Evolutionary conservation across 2,888 invertebrate genomes (phyloP).

Genomic region (Dendrolimus pini): DNA sequence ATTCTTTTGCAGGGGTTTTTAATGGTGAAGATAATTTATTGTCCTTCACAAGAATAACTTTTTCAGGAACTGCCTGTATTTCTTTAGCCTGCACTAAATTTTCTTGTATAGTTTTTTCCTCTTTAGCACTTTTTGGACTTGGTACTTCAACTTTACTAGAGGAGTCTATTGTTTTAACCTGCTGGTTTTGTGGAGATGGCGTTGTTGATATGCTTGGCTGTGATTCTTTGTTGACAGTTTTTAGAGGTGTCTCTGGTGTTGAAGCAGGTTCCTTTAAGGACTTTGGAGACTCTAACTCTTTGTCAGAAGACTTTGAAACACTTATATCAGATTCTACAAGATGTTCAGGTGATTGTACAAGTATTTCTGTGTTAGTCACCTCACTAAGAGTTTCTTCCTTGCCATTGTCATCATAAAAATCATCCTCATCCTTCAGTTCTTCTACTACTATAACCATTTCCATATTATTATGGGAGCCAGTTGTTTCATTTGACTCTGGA

Average conservation of each 20-base stretch:
- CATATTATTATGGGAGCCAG: slow-evolving; percentile 43
- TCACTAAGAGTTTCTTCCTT: not conserved
- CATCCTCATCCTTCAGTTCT: slow-evolving; percentile 39
- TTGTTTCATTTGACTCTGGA: slow-evolving; percentile 41
- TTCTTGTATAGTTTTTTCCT: not conserved
- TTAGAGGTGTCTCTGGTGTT: not conserved
- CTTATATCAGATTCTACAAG: not conserved
- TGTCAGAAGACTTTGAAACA: not conserved
- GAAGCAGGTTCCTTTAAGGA: not conserved
- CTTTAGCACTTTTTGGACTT: not conserved
- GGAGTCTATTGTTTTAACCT: slow-evolving; percentile 4
- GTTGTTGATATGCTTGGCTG: not conserved
- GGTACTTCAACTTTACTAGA: slow-evolving; percentile 5
- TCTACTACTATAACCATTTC: slow-evolving; percentile 57
- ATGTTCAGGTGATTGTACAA: not conserved
- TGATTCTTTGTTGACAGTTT: slow-evolving; percentile 4
- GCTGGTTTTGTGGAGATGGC: not conserved
- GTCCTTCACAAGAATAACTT: not conserved
- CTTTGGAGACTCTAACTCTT: not conserved
- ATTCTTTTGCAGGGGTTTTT: slow-evolving; percentile 11
- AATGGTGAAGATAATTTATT: not conserved
- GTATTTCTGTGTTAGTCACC: not conserved
- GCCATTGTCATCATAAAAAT: slow-evolving; percentile 3
- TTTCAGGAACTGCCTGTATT: not conserved
- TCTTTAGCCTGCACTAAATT: not conserved